phyloP scores from a whole-genome alignment of 2,888 invertebrate genomes.

The Pterostichus niger region DNA sequence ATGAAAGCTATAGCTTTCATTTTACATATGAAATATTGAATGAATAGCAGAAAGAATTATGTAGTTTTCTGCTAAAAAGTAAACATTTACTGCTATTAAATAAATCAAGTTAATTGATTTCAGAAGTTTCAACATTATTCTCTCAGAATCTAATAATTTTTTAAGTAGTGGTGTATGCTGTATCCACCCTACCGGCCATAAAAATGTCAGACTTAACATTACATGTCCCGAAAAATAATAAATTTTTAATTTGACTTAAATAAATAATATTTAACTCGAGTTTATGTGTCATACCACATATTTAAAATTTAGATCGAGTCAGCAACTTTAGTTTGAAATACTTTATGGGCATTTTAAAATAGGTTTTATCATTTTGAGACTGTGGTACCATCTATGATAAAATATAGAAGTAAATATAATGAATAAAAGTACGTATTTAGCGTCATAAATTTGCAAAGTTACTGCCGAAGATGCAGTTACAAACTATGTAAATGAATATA shows the following conservation, averaged over 20 bases:
- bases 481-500: constrained; percentile 53
- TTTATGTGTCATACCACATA: neutral
- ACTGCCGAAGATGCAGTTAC: constrained; percentile 15
- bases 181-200: neutral
- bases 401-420: neutral
- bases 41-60: neutral
- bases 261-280: constrained; percentile 13
- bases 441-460: constrained; percentile 33
- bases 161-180: neutral
- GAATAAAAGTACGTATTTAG: constrained; percentile 38
- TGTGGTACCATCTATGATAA: too few relatives aligned
- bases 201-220: neutral
- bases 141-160: neutral
- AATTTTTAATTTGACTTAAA: constrained; percentile 6
- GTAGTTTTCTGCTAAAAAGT: neutral
- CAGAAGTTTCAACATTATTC: neutral
- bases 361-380: too few relatives aligned
- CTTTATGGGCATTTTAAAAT: too few relatives aligned
- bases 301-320: too few relatives aligned
- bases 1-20: neutral
- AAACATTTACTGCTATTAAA: neutral
- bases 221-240: constrained; percentile 1
- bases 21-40: neutral
- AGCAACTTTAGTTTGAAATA: neutral
- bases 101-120: neutral